Base-by-base conservation (phyloP, 2,797 vertebrate species). In the Alectoris magna region DNA sequence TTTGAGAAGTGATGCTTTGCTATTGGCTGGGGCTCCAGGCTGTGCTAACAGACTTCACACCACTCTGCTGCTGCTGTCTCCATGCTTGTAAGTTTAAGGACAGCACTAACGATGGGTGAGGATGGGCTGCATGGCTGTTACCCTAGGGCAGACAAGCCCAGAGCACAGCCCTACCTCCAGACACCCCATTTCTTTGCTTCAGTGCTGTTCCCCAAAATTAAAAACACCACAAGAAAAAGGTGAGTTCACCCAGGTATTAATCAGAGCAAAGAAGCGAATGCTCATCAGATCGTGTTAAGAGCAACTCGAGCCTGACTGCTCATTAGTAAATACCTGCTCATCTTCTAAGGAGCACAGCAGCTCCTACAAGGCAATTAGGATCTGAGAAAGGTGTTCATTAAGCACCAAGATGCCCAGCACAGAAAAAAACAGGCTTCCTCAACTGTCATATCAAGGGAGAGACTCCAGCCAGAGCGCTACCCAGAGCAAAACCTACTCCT, bases 141-240 rank as follows among this genome's bases (percentile, higher is more conserved):
- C 16, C n/a, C 22, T 0, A 0, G 38, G 23, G 10, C 62, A 83
- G 31, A 14, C 1, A 27, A 68, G 63, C 14, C 41, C 0, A 0
- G n/a, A 7, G 43, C 71, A 72, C 19, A 3, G 41, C 8, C 24
- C 56, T 74, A 34, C 26, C 29, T 46, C 51, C 46, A 23, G 2
- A 6, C 15, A 11, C 21, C 3, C 0, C 0, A 1, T 19, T 10
- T 11, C 68, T 82, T 26, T 18, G 26, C 38, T 44, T 16, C 34
- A 49, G 1, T 1, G 11, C 4, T 4, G 26, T 36, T 29, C 56
- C 31, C 26, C 36, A 56, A 56, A 56, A 56, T n/a, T 11, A n/a
- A 19, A n/a, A 53, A 10, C 39, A 41, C 10, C 11, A 41, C 39
- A 23, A 69, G 43, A 27, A 46, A 13, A 18, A 36, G 56, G 7